Conservation (phyloP, 2,797 vertebrate genomes). For the Chiloscyllium punctatum region DNA sequence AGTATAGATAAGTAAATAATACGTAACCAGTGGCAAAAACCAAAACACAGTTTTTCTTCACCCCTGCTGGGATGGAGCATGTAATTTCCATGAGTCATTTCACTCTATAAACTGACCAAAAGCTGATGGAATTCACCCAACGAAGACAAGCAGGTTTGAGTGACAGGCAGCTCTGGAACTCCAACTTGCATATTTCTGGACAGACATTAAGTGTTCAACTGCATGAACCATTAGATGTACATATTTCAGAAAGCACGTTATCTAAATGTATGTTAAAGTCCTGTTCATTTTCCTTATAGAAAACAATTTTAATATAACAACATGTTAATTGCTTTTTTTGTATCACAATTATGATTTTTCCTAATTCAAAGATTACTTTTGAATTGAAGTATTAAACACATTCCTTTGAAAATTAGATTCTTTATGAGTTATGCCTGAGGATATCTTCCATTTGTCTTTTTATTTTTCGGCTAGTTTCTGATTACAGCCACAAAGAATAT, state of each 20-base stretch:
- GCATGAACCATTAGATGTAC: neutral
- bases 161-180: neutral
- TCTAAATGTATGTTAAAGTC: neutral
- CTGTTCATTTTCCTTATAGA: neutral
- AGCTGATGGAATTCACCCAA: conserved; percentile 12
- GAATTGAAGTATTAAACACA: neutral
- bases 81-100: conserved; percentile 13
- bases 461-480: neutral
- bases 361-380: neutral
- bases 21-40: too few relatives aligned
- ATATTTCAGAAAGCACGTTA: neutral
- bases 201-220: neutral
- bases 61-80: neutral
- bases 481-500: neutral
- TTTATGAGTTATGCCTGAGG: neutral
- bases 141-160: neutral
- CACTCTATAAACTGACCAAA: neutral
- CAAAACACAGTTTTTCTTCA: too few relatives aligned
- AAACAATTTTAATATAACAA: neutral
- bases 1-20: too few relatives aligned
- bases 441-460: neutral
- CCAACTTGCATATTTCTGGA: neutral
- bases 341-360: neutral
- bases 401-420: neutral
- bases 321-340: neutral